Base-by-base conservation (phyloP, 2,888 invertebrate genomes). In the Pterostichus niger region DNA sequence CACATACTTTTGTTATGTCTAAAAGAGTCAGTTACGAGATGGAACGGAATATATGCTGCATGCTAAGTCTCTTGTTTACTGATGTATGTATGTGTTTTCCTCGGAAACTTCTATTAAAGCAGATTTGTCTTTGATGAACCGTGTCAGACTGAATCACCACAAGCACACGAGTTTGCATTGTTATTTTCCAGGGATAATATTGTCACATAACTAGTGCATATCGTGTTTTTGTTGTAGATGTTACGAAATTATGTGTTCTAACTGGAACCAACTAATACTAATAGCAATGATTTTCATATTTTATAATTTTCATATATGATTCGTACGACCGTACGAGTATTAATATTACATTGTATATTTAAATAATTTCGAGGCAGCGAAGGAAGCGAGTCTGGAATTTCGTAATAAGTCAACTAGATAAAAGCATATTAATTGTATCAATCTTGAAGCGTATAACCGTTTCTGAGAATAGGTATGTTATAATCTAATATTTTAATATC, bases 121-220 rank as follows among this genome's bases (percentile, higher is more conserved):
- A 73, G 73, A 73, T 73, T 73, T 73, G 73, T 46, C 73, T 73
- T 73, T 73, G 73, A 73, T 73, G 46, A 73, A 73, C 46, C 46
- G 46, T 17, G 17, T 9, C 31, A 46, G 40, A 40, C 40, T 40
- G 6, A 68, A 68, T 15, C 33, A 68, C 13, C 49, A 6, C 24
- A 2, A 35, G 44, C 35, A 61, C 31, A 17, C 6, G 35, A n/a
- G 40, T 40, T 40, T 49, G 49, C 49, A 49, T 49, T 49, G 49
- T 49, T 49, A 49, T 49, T 49, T 49, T 49, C 49, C 49, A n/a
- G 13, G 13, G 49, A 49, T 49, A 49, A 49, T 49, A 49, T 49
- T 49, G 49, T 49, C 49, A n/a, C 13, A 49, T 11, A 49, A 49
- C 49, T 49, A 49, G n/a, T 49, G 49, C 49, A 49, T 49, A 49